Base-by-base conservation (phyloP, 2,888 invertebrate species). In the Noctua fimbriata region DNA sequence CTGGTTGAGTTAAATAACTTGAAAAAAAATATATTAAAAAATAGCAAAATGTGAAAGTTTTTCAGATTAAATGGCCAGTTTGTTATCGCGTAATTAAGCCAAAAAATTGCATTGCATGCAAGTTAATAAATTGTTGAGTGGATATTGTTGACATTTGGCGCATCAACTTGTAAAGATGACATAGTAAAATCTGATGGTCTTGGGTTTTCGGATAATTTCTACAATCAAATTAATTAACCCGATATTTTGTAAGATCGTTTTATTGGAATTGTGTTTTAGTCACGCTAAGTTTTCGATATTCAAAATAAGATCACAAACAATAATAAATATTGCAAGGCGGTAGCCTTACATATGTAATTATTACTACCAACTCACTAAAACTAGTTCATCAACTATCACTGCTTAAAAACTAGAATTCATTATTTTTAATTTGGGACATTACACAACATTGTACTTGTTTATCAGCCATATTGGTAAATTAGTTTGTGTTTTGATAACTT, bases 351-450 rank as follows among this genome's bases (percentile, higher is more conserved):
- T n/a, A n/a, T n/a, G n/a, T n/a, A n/a, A n/a, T n/a, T n/a, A n/a
- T n/a, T n/a, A 44, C 28, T 32, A 49, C 24, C 21, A 3, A 58
- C 16, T 49, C 2, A 47, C 41, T 63, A 49, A 81, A 76, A 76
- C 67, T 79, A 87, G 67, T 71, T 66, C 47, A 73, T 83, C 76
- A 79, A 83, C 76, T 85, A 79, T 86, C 79, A 86, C 79, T 65
- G 41, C 41, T 76, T 66, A 70, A 67, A 82, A 86, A 85, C 75
- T 65, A 69, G 69, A 44, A 63, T 74, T 74, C 60, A 52, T 72
- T 44, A 44, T 79, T 84, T 52, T 47, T 67, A 69, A 49, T 65
- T 60, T 16, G 16, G 21, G 7, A 65, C 24, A 73, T 85, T 66
- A 83, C 66, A 55, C 55, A 83, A 83, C 66, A 76, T 5, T 52